Percentiles rank a stretch among this genome's conserved stretches.
Conservation (phyloP, 1,140 invertebrate genomes). For the Bombus ignitus region DNA sequence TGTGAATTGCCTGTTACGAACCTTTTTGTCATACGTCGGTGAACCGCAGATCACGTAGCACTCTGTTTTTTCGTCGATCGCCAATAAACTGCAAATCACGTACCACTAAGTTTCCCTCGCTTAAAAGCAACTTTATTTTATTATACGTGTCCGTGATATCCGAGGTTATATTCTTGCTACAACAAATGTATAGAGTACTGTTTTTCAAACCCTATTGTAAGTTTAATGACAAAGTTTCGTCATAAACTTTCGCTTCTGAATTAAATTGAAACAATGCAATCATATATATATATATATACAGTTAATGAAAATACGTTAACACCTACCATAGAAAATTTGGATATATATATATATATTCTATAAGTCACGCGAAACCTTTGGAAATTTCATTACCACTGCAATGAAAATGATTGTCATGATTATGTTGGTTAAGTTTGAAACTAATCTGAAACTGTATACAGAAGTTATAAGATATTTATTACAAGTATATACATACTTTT, state of each 20-base stretch:
- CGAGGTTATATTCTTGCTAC: background rate
- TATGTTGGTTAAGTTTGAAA: too few relatives aligned
- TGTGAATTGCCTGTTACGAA: background rate
- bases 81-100: slow-evolving; percentile 27
- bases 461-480: too few relatives aligned
- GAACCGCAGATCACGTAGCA: slow-evolving; percentile 21
- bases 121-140: slow-evolving; percentile 16
- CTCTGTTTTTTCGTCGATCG: background rate
- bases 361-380: too few relatives aligned
- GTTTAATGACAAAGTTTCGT: background rate
- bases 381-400: too few relatives aligned
- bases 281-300: background rate
- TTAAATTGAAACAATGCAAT: background rate
- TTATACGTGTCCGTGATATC: background rate
- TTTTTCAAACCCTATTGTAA: background rate
- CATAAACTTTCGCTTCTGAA: background rate
- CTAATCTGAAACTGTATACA: too few relatives aligned
- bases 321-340: too few relatives aligned
- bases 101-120: slow-evolving; percentile 1
- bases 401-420: too few relatives aligned
- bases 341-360: too few relatives aligned
- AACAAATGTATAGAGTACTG: background rate
- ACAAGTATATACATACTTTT: too few relatives aligned
- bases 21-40: background rate
- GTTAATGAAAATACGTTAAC: too few relatives aligned